Conservation (phyloP, 2,113 vertebrate species). For the Caretta caretta region DNA sequence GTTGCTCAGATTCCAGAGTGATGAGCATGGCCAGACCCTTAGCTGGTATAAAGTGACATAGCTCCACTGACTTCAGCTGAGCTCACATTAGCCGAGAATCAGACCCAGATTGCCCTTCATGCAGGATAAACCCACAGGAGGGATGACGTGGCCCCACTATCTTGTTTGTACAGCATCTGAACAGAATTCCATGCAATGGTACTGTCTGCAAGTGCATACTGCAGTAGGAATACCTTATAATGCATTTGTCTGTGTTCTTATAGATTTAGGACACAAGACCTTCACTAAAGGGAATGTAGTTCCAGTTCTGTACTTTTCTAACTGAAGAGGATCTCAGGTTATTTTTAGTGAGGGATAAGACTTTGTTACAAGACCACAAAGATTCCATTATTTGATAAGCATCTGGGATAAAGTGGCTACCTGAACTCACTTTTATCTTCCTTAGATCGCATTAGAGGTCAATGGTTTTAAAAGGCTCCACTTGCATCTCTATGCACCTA, state of each 20-base stretch:
- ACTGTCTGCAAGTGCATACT: neutral
- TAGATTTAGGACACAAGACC: fast-evolving
- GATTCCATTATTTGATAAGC: neutral
- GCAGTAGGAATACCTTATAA: neutral
- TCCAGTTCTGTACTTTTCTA: neutral
- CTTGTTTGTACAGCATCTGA: neutral
- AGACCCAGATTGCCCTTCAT: neutral
- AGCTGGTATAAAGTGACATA: neutral
- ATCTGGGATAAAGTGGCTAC: neutral
- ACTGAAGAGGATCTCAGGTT: neutral
- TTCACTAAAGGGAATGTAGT: neutral
- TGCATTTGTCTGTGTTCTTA: neutral
- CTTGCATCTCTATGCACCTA: neutral
- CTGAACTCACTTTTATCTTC: neutral
- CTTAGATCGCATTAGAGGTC: neutral
- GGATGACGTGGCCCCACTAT: neutral
- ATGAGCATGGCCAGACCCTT: neutral
- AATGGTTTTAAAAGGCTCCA: neutral
- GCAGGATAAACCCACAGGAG: neutral
- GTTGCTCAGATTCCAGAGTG: fast-evolving
- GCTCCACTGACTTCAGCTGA: neutral
- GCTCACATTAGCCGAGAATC: neutral
- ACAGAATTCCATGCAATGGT: neutral
- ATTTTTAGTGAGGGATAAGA: neutral
- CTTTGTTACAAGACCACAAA: fast-evolving